Base-by-base conservation (phyloP, 2,113 vertebrate genomes). In the Cephalopholis sonnerati region DNA sequence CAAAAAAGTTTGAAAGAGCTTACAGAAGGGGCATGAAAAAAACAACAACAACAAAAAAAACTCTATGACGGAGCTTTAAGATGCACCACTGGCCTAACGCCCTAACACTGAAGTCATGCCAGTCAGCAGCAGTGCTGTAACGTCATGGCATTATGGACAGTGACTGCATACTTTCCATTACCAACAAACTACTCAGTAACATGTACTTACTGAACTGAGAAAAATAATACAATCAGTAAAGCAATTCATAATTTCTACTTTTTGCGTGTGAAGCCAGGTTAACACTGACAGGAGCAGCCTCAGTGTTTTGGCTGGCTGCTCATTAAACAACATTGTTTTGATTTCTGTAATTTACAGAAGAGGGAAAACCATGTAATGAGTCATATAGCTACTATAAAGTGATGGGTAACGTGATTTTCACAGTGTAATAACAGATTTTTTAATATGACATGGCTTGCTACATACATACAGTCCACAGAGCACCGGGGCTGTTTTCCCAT, bases 401-500 rank as follows among this genome's bases (percentile, higher is more conserved):
- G 8, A 55, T 8, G 29, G 13, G 0, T 72, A 41, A 46, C 11
- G 12, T 5, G 3, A 7, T 22, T 54, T 72, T 27, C 20, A n/a
- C 32, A 54, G 36, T 55, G 50, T 48, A 22, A 27, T 5, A 9
- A 9, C 41, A 48, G 18, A 39, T 15, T 39, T 20, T 39, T 22
- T 9, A 17, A 17, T 66, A 27, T n/a, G 46, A n/a, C 64, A 7
- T 27, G 10, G 55, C 3, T 58, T 6, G 54, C 20, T 29, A 9
- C 41, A 12, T 44, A 48, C 48, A 59, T 68, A 53, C 1, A n/a
- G 29, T 58, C 78, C 54, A 3, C 58, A 51, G 65, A 39, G 20
- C 57, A 71, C 7, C n/a, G 36, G 25, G 58, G 74, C 39, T 74
- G 54, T 78, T 88, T 88, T 87, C 83, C 66, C 79, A 86, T 59